A percentile compares a stretch with the other conserved stretches of the same genome.
Evolutionary conservation across 2,797 vertebrate genomes (phyloP).

Genomic region (Pangasius djambal): DNA sequence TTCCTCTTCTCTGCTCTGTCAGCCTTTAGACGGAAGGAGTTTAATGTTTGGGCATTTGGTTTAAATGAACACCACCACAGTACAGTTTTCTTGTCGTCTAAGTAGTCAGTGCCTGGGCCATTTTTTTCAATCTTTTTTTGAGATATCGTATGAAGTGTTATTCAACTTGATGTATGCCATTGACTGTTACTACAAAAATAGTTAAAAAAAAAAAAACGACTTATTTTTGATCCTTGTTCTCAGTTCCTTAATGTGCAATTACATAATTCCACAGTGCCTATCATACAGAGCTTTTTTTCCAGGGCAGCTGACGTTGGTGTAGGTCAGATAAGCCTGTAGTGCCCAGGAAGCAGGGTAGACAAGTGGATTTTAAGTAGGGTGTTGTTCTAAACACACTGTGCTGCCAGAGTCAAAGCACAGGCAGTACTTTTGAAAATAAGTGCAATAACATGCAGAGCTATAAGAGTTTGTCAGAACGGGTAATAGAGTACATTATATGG

Average conservation of each 20-base stretch:
- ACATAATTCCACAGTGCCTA: not conserved
- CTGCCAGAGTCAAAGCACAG: slow-evolving; percentile 68
- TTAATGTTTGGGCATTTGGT: not conserved
- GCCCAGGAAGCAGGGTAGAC: slow-evolving; percentile 63
- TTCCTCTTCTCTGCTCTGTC: slow-evolving; percentile 37
- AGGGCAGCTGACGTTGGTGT: not conserved
- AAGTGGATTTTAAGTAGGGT: slow-evolving; percentile 65
- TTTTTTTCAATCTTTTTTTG: not conserved
- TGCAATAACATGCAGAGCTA: slow-evolving; percentile 43
- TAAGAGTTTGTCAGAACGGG: not conserved
- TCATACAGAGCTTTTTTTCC: not conserved
- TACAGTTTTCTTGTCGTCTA: not conserved
- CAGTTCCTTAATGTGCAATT: not conserved
- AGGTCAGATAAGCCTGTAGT: slow-evolving; percentile 50
- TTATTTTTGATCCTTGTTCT: not conserved
- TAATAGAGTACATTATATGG: not conserved
- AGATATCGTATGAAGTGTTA: not conserved
- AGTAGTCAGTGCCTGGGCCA: not conserved
- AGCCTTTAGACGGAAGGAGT: slow-evolving; percentile 44
- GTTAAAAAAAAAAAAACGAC: not conserved
- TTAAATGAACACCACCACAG: not conserved
- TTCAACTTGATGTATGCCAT: not conserved
- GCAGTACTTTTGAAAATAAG: slow-evolving; percentile 63
- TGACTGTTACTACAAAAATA: not conserved
- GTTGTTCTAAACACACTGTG: slow-evolving; percentile 69